Base-by-base conservation (phyloP, 2,113 vertebrate genomes). In the Rhipidura dahli region DNA sequence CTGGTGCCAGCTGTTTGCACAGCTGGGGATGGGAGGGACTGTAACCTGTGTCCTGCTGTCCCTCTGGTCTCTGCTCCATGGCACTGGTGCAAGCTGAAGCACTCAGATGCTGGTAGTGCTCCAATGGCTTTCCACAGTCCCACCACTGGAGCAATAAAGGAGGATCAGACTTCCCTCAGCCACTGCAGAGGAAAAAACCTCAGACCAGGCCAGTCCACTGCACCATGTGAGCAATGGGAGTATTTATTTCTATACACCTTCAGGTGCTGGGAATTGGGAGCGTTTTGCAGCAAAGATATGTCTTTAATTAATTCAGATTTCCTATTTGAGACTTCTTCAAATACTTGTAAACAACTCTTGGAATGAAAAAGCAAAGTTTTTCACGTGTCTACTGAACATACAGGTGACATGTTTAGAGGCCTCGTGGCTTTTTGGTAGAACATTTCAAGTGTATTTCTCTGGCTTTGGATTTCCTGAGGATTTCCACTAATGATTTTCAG, bases 401-500 rank as follows among this genome's bases (percentile, higher is more conserved):
- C 24, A 42, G 6, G 31, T 78, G n/a, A 40, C 40, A 47, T 26
- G 16, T 33, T 91, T 92, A 26, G 51, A 94, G 64, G 57, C 61
- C 68, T 94, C 7, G 26, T 31, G 16, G 37, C 37, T 90, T 53
- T 53, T 39, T 88, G n/a, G 19, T 81, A 33, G 60, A 69, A 89
- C 6, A 10, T 54, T 44, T 57, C 66, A 61, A 87, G 14, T 11
- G 30, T 44, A 15, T 31, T 53, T 13, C 28, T 70, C 22, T 89
- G 61, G 37, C n/a, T 83, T 83, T 81, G 92, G 30, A 33, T 51
- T 92, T 91, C 30, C 39, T 85, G 53, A 86, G 60, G 56, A 49
- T 70, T 96, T 72, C 73, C 18, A 50, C 53, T 20, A 66, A 57
- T 24, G 66, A 7, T 33, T 53, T 84, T 65, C 4, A 14, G 60